Conservation (phyloP, 2,113 vertebrate species). For the Nothobranchius kuhntae region DNA sequence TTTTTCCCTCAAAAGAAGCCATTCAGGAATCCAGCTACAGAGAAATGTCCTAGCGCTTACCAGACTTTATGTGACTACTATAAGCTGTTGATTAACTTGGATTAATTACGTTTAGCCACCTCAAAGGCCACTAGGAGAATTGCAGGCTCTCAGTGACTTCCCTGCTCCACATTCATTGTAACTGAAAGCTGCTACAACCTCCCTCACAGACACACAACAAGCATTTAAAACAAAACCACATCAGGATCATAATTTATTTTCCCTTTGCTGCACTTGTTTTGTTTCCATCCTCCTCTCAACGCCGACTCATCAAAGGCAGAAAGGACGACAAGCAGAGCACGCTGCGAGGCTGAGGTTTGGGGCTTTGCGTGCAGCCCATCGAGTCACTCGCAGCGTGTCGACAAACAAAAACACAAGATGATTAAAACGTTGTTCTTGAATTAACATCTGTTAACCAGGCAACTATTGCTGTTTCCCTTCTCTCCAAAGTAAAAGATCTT, state of each 20-base stretch:
- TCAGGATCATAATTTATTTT: constrained; percentile 11
- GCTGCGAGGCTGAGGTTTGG: constrained; percentile 32
- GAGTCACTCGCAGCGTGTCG: constrained; percentile 15
- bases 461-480: constrained; percentile 32
- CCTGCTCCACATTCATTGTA: constrained; percentile 13
- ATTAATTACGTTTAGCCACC: background rate
- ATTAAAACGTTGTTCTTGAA: constrained; percentile 36
- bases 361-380: constrained; percentile 36
- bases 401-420: constrained; percentile 35
- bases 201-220: constrained; percentile 19
- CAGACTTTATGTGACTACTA: too few species aligned
- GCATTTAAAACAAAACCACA: constrained; percentile 33
- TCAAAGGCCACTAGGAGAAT: background rate
- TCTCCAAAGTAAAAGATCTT: constrained; percentile 23
- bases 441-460: constrained; percentile 50
- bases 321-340: constrained; percentile 2
- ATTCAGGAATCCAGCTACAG: too few species aligned
- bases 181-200: constrained; percentile 24
- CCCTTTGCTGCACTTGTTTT: background rate
- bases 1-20: too few species aligned
- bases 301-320: constrained; percentile 19
- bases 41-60: too few species aligned
- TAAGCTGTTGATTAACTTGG: background rate
- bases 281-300: constrained; percentile 31
- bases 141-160: constrained; percentile 14